Conservation (phyloP, 1,140 invertebrate genomes). For the Lanistes nyassanus region DNA sequence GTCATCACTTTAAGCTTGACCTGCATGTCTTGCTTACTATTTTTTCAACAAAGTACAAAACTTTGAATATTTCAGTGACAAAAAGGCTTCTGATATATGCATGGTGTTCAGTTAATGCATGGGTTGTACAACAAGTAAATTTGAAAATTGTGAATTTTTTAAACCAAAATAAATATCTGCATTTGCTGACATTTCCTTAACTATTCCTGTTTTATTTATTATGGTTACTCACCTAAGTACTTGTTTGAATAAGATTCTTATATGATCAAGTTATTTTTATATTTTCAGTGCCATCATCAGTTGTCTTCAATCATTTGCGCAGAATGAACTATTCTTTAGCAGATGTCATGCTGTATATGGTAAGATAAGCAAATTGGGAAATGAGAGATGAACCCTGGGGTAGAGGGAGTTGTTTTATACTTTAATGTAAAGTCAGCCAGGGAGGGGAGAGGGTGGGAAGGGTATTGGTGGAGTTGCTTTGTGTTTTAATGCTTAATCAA, state of each 20-base stretch:
- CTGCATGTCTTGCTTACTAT: too few relatives aligned
- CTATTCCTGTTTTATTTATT: background rate
- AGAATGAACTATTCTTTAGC: slow-evolving; percentile 6
- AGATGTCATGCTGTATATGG: slow-evolving; percentile 14
- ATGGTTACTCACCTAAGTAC: background rate
- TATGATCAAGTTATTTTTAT: background rate
- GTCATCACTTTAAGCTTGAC: too few relatives aligned
- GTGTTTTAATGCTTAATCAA: too few relatives aligned
- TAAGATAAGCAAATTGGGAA: too few relatives aligned
- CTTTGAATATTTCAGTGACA: too few relatives aligned
- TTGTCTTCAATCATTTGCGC: slow-evolving; percentile 4
- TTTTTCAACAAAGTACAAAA: too few relatives aligned
- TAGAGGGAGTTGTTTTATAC: too few relatives aligned
- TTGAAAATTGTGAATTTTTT: background rate
- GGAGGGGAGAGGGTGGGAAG: too few relatives aligned
- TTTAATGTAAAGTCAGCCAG: too few relatives aligned
- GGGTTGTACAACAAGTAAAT: background rate
- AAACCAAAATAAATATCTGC: background rate
- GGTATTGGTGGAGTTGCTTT: too few relatives aligned
- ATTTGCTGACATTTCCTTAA: background rate
- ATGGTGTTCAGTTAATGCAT: background rate
- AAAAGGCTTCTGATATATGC: background rate
- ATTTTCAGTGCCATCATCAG: slow-evolving; percentile 7
- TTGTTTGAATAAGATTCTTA: background rate
- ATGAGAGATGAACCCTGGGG: too few relatives aligned